A percentile compares a stretch with the other conserved stretches of the same genome.
Evolutionary conservation across 2,888 invertebrate species (phyloP).

Genomic region (Zygaena filipendulae): DNA sequence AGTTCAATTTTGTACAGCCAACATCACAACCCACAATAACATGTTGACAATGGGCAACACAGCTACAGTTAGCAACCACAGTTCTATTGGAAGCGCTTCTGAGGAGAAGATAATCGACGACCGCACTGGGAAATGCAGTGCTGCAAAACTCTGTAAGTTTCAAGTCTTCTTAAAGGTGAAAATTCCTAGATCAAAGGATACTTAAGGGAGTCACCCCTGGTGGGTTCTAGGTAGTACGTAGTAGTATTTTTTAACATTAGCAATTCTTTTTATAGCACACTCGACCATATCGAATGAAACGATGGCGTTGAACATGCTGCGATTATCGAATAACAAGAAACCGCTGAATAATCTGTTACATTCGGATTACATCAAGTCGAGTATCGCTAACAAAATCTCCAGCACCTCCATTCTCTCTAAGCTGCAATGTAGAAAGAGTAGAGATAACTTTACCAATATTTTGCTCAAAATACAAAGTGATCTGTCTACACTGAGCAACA

Average conservation of each 20-base stretch:
- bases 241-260: no score
- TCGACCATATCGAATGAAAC: conserved; percentile 24
- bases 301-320: conserved; percentile 22
- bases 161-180: no score
- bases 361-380: conserved; percentile 31
- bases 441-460: conserved; percentile 43
- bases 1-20: neutral
- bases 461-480: conserved; percentile 52
- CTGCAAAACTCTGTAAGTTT: neutral
- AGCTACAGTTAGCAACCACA: conserved; percentile 12
- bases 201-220: no score
- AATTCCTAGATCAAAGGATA: no score
- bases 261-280: conserved; percentile 29
- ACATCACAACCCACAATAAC: conserved; percentile 20
- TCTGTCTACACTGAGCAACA: conserved; percentile 35
- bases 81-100: conserved; percentile 9
- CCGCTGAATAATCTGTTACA: conserved; percentile 14
- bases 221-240: no score
- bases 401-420: conserved; percentile 37
- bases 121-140: conserved; percentile 6
- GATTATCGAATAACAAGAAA: conserved; percentile 17
- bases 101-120: no score
- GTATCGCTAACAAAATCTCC: conserved; percentile 37
- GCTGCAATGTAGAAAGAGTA: conserved; percentile 34
- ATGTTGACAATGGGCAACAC: conserved; percentile 36